These are phyloP conservation scores for Teleogryllus occipitalis DNA, from an alignment of 1,140 invertebrate species.

Conservation along the genomic window DNA sequence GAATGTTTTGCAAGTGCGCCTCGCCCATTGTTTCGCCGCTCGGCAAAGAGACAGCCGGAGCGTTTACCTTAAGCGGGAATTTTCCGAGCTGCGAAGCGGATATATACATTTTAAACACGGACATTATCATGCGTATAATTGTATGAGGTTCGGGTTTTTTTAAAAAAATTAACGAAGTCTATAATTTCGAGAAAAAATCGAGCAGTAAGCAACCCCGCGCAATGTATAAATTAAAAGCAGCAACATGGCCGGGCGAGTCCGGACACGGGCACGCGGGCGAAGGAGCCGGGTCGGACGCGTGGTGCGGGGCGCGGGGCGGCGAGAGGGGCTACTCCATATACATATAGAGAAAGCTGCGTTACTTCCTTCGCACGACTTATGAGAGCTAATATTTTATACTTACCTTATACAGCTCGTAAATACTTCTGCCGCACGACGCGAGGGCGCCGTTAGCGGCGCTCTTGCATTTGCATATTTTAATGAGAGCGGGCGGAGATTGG, in stretches of 20 bases:
- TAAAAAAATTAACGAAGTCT: no score
- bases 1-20: no score
- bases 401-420: conserved; percentile 1
- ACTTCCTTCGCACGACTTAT: conserved; percentile 3
- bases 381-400: conserved; percentile 5
- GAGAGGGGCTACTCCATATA: not conserved
- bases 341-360: not conserved
- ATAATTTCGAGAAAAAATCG: no score
- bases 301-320: no score
- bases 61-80: no score
- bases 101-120: not conserved
- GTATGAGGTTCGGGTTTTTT: no score
- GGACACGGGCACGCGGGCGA: no score
- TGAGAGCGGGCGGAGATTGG: conserved; percentile 13
- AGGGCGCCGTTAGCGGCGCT: not conserved
- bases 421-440: not conserved
- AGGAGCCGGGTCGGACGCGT: not conserved
- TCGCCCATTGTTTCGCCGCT: no score
- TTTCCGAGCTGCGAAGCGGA: not conserved
- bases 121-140: not conserved
- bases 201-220: no score
- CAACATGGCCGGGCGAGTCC: no score
- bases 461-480: conserved; percentile 14
- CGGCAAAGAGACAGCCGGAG: no score
- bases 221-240: no score